Conservation (phyloP, 2,113 vertebrate species). For the Cisticola juncidis region DNA sequence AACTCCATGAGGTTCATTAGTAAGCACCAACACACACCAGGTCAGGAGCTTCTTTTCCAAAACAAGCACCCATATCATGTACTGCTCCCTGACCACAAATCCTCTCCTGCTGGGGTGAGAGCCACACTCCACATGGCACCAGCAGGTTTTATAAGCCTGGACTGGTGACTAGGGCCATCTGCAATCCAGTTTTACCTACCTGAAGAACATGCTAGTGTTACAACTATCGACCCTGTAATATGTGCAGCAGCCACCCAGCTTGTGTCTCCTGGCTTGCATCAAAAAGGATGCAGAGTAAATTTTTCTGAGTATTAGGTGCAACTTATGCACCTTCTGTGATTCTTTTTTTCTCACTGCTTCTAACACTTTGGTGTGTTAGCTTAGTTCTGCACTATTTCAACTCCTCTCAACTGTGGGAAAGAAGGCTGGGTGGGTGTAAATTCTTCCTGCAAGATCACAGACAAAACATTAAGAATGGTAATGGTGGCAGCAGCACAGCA, state of each 20-base stretch:
- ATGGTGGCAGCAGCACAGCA: background rate
- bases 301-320: background rate
- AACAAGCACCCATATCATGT: background rate
- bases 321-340: background rate
- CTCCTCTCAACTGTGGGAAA: background rate
- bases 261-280: background rate
- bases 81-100: background rate
- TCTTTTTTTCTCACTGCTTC: background rate
- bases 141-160: background rate
- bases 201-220: background rate
- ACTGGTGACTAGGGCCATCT: background rate
- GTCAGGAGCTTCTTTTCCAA: background rate
- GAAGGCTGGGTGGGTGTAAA: background rate
- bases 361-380: background rate
- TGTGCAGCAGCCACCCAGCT: background rate
- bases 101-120: background rate
- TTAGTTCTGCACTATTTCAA: background rate
- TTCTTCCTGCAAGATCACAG: background rate
- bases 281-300: background rate
- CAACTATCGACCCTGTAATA: background rate
- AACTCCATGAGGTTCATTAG: accelerated
- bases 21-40: background rate
- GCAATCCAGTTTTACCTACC: background rate
- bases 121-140: background rate
- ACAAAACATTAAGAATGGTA: background rate